Evolutionary conservation across 2,888 invertebrate genomes (phyloP).

Genomic region (Callinectes sapidus): DNA sequence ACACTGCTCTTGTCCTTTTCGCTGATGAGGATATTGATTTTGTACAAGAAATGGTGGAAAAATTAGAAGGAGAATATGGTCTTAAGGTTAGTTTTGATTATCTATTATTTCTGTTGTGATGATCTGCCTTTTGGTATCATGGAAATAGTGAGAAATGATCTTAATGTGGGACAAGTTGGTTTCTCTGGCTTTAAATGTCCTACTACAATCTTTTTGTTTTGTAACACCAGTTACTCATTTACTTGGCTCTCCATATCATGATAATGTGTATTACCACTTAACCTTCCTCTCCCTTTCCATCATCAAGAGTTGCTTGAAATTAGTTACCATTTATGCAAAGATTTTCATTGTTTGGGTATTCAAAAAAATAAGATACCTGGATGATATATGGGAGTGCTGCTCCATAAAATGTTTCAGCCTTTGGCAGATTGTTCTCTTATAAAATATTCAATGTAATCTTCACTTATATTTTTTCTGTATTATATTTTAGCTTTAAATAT

Average conservation of each 20-base stretch:
- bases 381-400: not conserved
- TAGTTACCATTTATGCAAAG: not conserved
- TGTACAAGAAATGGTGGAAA: conserved; percentile 69
- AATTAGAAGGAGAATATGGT: conserved; percentile 70
- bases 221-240: not conserved
- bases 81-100: conserved; percentile 58
- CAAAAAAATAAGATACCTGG: not conserved
- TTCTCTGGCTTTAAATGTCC: too few relatives aligned
- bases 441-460: not conserved
- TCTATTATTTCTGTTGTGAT: too few relatives aligned
- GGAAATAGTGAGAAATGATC: too few relatives aligned
- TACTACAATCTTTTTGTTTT: too few relatives aligned
- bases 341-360: not conserved
- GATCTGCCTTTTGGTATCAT: too few relatives aligned
- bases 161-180: too few relatives aligned
- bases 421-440: not conserved
- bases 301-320: not conserved
- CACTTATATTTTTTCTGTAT: not conserved
- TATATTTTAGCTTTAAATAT: not conserved
- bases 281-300: not conserved
- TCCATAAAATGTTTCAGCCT: not conserved
- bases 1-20: conserved; percentile 68
- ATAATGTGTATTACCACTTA: not conserved
- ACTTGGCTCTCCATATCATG: too few relatives aligned
- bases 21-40: conserved; percentile 71